Percentiles rank a stretch among this genome's conserved stretches.
These are phyloP conservation scores for Dolichoris vasculosae DNA, from an alignment of 1,140 invertebrate species.

Conservation along the genomic window DNA sequence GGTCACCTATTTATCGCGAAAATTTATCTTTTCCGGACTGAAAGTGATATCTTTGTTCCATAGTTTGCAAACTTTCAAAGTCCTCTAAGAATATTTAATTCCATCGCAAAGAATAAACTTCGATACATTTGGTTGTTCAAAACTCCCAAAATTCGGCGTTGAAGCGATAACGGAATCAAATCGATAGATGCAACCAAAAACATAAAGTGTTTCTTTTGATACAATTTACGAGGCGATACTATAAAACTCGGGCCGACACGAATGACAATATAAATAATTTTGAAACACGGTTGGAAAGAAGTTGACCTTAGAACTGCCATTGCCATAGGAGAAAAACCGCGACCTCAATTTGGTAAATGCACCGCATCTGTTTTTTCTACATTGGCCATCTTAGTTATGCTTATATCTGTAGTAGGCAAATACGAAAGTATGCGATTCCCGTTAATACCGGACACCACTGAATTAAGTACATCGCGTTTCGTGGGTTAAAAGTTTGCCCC, in stretches of 20 bases:
- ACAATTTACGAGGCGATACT: too few species aligned
- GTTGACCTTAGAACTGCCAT: background rate
- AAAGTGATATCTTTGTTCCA: background rate
- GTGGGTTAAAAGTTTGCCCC: background rate
- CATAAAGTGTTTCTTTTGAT: too few species aligned
- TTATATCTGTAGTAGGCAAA: background rate
- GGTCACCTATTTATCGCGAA: background rate
- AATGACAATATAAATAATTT: background rate
- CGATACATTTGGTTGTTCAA: too few species aligned
- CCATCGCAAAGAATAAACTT: background rate
- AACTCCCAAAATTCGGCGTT: too few species aligned
- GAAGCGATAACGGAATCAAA: too few species aligned
- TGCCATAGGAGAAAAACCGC: background rate
- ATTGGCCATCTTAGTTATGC: background rate
- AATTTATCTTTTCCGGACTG: conserved; percentile 6
- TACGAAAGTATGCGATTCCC: background rate
- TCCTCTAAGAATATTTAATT: background rate
- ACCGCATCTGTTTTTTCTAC: background rate
- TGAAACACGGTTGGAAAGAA: background rate
- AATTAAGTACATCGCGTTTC: background rate
- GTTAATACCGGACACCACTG: background rate
- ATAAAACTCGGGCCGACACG: too few species aligned
- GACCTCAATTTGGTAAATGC: conserved; percentile 34
- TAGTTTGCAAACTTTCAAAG: background rate
- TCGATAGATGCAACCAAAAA: too few species aligned